Conservation (phyloP, 2,888 invertebrate species). For the Scaptomyza caliginosa region DNA sequence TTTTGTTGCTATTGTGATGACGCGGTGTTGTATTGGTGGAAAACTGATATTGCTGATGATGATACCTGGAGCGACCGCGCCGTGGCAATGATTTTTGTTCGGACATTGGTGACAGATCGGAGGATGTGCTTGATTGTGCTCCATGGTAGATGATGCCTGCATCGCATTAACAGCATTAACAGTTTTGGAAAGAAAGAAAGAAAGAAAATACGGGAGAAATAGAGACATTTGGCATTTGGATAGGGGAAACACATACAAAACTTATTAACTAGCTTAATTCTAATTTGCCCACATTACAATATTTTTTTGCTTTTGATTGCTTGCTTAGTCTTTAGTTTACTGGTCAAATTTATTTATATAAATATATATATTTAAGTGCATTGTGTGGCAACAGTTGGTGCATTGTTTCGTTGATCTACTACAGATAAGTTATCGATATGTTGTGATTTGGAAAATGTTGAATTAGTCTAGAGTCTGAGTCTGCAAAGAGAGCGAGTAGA, state of each 20-base stretch:
- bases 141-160: constrained; percentile 90
- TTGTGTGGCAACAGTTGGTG: constrained; percentile 23
- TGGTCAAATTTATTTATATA: constrained; percentile 35
- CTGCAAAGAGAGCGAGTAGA: constrained; percentile 71
- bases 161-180: constrained; percentile 40
- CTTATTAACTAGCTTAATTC: constrained; percentile 44
- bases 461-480: constrained; percentile 82
- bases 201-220: constrained; percentile 74
- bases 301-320: background rate
- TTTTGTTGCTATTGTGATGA: constrained; percentile 84
- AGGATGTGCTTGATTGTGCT: constrained; percentile 90
- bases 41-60: constrained; percentile 85
- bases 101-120: constrained; percentile 91
- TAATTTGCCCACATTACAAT: constrained; percentile 27
- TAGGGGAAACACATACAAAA: constrained; percentile 29
- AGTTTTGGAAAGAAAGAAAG: constrained; percentile 48
- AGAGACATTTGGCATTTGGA: constrained; percentile 53
- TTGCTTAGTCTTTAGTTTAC: constrained; percentile 37
- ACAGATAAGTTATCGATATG: constrained; percentile 83
- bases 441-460: constrained; percentile 83
- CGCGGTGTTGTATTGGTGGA: constrained; percentile 85
- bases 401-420: constrained; percentile 61
- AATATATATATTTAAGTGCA: constrained; percentile 34
- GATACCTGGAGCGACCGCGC: constrained; percentile 89
- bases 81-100: constrained; percentile 90